These are phyloP conservation scores for Eurosta solidaginis DNA, from an alignment of 1,140 invertebrate species.

Conservation along the genomic window DNA sequence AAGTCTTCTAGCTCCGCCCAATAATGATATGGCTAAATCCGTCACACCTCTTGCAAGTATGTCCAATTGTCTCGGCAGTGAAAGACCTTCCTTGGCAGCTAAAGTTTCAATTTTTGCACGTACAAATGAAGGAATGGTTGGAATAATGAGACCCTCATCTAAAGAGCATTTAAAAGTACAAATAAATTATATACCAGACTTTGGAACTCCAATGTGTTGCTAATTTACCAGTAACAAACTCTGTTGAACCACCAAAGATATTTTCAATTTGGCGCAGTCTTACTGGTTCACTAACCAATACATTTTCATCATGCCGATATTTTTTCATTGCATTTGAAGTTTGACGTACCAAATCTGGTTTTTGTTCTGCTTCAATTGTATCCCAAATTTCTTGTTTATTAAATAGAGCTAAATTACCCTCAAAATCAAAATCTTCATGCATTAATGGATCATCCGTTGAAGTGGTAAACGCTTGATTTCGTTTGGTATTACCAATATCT, in stretches of 20 bases:
- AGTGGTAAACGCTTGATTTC: constrained; percentile 61
- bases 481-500: constrained; percentile 39
- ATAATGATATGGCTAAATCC: constrained; percentile 77
- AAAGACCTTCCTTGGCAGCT: constrained; percentile 71
- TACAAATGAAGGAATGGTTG: constrained; percentile 71
- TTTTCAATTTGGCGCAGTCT: constrained; percentile 71
- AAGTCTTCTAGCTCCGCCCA: constrained; percentile 75
- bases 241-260: constrained; percentile 65
- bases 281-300: constrained; percentile 71
- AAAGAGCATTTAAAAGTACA: too few relatives aligned
- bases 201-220: not conserved
- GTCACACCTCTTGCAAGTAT: constrained; percentile 75
- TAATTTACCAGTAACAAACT: constrained; percentile 73
- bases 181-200: too few relatives aligned
- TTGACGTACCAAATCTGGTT: constrained; percentile 67
- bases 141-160: constrained; percentile 79
- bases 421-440: constrained; percentile 88
- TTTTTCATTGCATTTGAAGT: constrained; percentile 49
- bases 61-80: constrained; percentile 72
- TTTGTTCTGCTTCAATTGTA: constrained; percentile 68
- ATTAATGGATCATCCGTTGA: constrained; percentile 62
- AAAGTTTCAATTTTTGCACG: constrained; percentile 69
- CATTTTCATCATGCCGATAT: constrained; percentile 82
- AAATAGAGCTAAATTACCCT: constrained; percentile 89
- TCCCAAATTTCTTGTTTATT: constrained; percentile 83